These are phyloP conservation scores for Brachionus rotundiformis DNA, from an alignment of 1,140 invertebrate genomes.

Conservation along the genomic window DNA sequence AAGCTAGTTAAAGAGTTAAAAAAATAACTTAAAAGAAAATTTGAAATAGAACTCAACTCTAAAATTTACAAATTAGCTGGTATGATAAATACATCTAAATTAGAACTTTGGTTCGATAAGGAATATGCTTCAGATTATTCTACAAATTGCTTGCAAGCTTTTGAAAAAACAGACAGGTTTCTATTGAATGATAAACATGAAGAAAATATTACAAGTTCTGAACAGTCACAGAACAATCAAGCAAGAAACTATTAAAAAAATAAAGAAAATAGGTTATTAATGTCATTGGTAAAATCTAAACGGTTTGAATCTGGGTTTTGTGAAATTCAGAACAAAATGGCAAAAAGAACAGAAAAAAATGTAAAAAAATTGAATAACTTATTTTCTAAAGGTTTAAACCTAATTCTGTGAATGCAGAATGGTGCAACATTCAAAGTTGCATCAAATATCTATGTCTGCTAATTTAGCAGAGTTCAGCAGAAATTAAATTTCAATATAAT, in stretches of 20 bases:
- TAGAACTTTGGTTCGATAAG: background rate
- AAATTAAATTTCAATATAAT: too few species aligned
- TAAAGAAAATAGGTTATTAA: constrained; percentile 1
- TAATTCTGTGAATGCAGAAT: too few species aligned
- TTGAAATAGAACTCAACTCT: background rate
- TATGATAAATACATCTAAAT: background rate
- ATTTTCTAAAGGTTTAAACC: too few species aligned
- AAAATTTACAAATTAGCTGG: background rate
- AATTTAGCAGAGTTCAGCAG: too few species aligned
- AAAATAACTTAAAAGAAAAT: background rate
- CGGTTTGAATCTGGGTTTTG: too few species aligned
- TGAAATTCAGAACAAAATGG: too few species aligned
- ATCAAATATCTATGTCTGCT: too few species aligned
- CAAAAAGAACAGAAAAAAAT: too few species aligned
- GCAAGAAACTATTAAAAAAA: background rate
- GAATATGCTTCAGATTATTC: background rate
- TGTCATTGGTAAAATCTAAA: background rate
- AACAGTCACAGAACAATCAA: background rate
- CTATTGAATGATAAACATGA: background rate
- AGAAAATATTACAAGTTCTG: background rate
- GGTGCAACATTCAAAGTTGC: too few species aligned
- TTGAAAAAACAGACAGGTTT: background rate
- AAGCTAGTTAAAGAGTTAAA: background rate
- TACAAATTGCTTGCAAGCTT: background rate
- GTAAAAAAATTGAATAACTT: too few species aligned